Percentiles rank a stretch among this genome's conserved stretches.
Evolutionary conservation across 2,113 vertebrate species (phyloP).

Genomic region (Caretta caretta): DNA sequence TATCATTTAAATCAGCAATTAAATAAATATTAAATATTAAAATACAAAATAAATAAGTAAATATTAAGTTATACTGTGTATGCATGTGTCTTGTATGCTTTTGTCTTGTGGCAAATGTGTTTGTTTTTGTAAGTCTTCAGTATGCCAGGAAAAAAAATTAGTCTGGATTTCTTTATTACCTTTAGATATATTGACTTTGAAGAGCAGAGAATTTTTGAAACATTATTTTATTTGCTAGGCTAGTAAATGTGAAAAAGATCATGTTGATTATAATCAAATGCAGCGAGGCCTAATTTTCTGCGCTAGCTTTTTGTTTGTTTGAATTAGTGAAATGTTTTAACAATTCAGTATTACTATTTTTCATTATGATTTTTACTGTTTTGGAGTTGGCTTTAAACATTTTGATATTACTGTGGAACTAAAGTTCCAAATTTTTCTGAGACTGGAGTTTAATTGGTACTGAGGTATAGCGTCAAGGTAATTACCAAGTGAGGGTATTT

Average conservation of each 20-base stretch:
- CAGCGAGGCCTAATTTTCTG: not conserved
- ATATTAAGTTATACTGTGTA: too few species aligned
- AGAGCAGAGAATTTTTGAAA: not conserved
- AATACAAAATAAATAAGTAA: too few species aligned
- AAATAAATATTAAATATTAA: not conserved
- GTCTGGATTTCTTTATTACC: not conserved
- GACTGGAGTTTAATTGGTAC: not conserved
- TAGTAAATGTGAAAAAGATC: not conserved
- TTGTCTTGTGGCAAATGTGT: too few species aligned
- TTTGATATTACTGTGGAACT: not conserved
- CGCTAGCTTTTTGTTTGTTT: not conserved
- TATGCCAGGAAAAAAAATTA: not conserved
- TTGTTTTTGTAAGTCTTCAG: not conserved
- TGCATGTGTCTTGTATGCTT: too few species aligned
- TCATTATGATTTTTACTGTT: not conserved
- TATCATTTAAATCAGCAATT: not conserved
- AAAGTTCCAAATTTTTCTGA: fast-evolving
- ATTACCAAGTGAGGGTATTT: not conserved
- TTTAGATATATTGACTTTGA: not conserved
- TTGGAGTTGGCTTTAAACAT: not conserved
- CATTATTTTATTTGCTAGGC: not conserved
- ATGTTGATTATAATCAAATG: not conserved
- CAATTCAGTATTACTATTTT: not conserved
- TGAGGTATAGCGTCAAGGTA: not conserved
- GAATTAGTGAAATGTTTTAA: not conserved